phyloP scores from a whole-genome alignment of 1,140 invertebrate genomes.

The Lycorma delicatula region DNA sequence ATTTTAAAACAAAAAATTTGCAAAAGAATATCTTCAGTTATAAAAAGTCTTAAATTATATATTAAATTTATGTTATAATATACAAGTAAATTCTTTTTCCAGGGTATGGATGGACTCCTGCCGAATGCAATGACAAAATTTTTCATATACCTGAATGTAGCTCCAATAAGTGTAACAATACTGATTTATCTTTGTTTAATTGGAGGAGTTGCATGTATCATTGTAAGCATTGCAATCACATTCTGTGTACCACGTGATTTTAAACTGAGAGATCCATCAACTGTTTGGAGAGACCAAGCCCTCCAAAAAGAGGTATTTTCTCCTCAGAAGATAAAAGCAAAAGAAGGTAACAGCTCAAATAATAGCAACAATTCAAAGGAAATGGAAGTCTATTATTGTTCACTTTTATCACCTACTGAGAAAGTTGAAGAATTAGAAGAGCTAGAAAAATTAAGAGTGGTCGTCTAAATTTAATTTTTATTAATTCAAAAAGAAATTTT shows the following conservation, averaged over 20 bases:
- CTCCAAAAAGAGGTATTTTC: constrained; percentile 15
- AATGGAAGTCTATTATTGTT: constrained; percentile 40
- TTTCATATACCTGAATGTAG: constrained; percentile 57
- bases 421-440: too few species aligned
- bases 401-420: constrained; percentile 35
- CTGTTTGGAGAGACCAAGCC: constrained; percentile 33
- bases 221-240: constrained; percentile 39
- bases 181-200: constrained; percentile 50
- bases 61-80: neutral
- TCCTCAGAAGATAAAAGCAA: constrained; percentile 17
- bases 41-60: too few species aligned
- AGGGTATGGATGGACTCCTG: constrained; percentile 61
- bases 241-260: constrained; percentile 33
- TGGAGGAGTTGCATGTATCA: constrained; percentile 43
- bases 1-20: too few species aligned
- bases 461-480: too few species aligned
- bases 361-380: constrained; percentile 26
- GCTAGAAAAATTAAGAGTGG: too few species aligned
- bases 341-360: neutral
- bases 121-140: constrained; percentile 51
- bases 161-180: constrained; percentile 49
- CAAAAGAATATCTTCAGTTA: too few species aligned
- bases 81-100: constrained; percentile 35
- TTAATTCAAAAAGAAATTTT: too few species aligned
- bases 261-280: constrained; percentile 25